These are phyloP conservation scores for Pocillopora damicornis DNA, from an alignment of 64 coral and sea anemone genomes.

Conservation along the genomic window DNA sequence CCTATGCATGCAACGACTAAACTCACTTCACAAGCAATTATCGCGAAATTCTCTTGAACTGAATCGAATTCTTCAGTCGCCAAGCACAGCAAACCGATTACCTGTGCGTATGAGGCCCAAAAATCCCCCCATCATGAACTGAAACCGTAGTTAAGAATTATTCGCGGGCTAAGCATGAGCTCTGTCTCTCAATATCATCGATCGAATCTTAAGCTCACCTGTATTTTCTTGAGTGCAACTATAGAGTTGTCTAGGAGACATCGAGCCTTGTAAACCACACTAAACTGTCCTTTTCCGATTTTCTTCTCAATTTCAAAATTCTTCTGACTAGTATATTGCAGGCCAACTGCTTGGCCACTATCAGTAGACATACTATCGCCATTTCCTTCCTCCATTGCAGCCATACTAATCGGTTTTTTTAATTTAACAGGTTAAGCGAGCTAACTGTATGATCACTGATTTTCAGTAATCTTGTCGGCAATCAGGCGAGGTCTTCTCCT, in stretches of 20 bases:
- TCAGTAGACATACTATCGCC: background rate
- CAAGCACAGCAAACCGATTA: background rate
- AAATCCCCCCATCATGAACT: too few species aligned
- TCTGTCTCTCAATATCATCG: too few species aligned
- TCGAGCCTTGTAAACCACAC: conserved; percentile 88
- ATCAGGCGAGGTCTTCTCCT: background rate
- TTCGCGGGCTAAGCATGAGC: too few species aligned
- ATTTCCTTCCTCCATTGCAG: conserved; percentile 27
- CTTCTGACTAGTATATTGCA: conserved; percentile 1
- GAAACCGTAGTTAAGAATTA: too few species aligned
- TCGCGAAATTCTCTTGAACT: background rate
- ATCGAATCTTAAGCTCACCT: conserved; percentile 39
- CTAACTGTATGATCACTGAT: too few species aligned
- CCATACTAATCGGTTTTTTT: background rate
- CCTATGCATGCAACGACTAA: too few species aligned
- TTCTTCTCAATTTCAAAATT: conserved; percentile 95
- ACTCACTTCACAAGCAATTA: background rate
- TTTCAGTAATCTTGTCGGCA: too few species aligned
- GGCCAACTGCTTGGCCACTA: background rate
- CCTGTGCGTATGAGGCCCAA: background rate
- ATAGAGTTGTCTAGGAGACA: conserved; percentile 63
- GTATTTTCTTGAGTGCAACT: conserved; percentile 93
- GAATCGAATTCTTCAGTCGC: background rate
- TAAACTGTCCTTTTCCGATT: conserved; percentile 96
- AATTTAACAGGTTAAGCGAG: background rate